phyloP scores from a whole-genome alignment of 2,113 vertebrate species.

The Hemicordylus capensis region DNA sequence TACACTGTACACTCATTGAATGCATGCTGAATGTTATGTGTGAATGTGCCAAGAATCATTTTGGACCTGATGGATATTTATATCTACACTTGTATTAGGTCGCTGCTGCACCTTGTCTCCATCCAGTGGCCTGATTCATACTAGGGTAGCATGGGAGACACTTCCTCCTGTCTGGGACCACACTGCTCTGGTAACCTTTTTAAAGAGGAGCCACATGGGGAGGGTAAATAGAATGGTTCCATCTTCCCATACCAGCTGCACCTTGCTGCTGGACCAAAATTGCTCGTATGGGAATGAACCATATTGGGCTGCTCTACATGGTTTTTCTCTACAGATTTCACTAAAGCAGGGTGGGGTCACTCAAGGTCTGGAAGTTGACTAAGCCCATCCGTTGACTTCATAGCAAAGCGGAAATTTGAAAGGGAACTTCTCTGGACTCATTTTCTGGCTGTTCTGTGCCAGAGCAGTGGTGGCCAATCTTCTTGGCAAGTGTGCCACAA shows the following conservation, averaged over 20 bases:
- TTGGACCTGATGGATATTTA: neutral
- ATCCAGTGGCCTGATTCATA: accelerated
- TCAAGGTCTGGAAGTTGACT: neutral
- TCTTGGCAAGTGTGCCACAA: neutral
- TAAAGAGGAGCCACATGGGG: neutral
- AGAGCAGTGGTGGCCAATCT: neutral
- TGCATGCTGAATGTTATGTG: too few relatives aligned
- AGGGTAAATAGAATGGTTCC: neutral
- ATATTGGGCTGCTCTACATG: neutral
- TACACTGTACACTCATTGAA: too few relatives aligned
- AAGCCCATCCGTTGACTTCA: neutral
- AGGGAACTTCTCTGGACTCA: neutral
- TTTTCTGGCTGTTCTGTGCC: too few relatives aligned
- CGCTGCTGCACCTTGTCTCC: neutral
- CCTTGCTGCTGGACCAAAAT: neutral
- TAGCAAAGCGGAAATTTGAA: neutral
- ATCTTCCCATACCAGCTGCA: too few relatives aligned
- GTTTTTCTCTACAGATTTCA: neutral
- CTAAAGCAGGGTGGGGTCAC: neutral
- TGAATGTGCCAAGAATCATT: neutral
- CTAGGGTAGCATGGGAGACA: neutral
- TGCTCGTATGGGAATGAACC: neutral
- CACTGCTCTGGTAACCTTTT: neutral
- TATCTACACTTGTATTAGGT: neutral
- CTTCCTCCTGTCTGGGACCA: neutral